Conservation (phyloP, 2,113 vertebrate species). For the Nicator chloris region DNA sequence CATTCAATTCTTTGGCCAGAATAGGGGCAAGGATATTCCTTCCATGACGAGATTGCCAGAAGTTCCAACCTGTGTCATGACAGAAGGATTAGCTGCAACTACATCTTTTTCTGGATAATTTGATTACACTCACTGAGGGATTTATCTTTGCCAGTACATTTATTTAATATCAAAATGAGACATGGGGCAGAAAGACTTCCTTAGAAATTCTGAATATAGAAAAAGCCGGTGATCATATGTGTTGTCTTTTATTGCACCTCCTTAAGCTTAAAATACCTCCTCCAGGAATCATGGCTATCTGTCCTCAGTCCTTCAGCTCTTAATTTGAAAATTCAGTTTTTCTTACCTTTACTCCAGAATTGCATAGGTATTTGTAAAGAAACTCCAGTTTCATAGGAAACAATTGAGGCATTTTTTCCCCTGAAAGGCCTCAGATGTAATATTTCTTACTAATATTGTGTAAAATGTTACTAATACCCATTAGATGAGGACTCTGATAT, state of each 20-base stretch:
- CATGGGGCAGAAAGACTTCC: neutral
- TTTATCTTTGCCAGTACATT: neutral
- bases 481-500: neutral
- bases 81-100: neutral
- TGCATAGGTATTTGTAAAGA: neutral
- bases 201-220: neutral
- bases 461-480: neutral
- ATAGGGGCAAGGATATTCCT: neutral
- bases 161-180: neutral
- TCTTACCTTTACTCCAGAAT: neutral
- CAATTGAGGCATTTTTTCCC: neutral
- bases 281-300: neutral
- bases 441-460: neutral
- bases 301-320: neutral
- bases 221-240: neutral
- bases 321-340: neutral
- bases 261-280: neutral
- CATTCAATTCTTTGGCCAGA: neutral
- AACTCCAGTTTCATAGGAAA: neutral
- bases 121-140: neutral
- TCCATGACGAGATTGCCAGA: fast-evolving
- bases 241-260: neutral
- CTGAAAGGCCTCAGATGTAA: neutral
- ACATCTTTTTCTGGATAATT: neutral
- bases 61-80: neutral